A percentile compares a stretch with the other conserved stretches of the same genome.
phyloP scores from a whole-genome alignment of 2,113 vertebrate genomes.

The Ursus arctos region DNA sequence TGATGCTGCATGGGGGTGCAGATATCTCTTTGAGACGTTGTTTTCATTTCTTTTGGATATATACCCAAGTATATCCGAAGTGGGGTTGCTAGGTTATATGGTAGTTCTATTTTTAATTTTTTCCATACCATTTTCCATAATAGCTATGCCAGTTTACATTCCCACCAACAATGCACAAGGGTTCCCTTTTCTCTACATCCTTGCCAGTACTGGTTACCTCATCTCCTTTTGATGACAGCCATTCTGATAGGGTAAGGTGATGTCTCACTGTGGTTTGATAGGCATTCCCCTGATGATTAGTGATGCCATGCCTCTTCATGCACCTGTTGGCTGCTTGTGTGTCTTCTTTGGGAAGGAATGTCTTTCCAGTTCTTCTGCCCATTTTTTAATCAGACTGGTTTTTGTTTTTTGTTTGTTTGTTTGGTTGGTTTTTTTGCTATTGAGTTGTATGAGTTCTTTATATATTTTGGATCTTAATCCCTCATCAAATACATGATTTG shows the following conservation, averaged over 20 bases:
- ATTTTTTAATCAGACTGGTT: background rate
- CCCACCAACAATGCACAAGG: background rate
- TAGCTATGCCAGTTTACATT: background rate
- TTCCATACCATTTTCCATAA: background rate
- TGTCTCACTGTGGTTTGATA: background rate
- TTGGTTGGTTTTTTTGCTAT: background rate
- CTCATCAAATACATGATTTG: background rate
- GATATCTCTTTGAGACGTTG: background rate
- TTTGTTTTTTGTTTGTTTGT: background rate
- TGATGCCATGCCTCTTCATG: background rate
- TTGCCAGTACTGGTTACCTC: background rate
- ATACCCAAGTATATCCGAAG: background rate
- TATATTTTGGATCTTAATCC: background rate
- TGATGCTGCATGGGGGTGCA: background rate
- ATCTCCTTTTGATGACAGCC: background rate
- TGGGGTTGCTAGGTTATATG: background rate
- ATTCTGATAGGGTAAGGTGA: background rate
- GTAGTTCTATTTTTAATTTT: background rate
- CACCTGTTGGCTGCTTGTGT: background rate
- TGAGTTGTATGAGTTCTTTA: background rate
- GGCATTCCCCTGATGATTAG: background rate
- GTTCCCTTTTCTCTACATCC: background rate
- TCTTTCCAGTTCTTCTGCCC: background rate
- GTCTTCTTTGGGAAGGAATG: background rate
- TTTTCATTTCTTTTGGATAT: background rate